Conservation (phyloP, 2,113 vertebrate species). For the Salminus brasiliensis region DNA sequence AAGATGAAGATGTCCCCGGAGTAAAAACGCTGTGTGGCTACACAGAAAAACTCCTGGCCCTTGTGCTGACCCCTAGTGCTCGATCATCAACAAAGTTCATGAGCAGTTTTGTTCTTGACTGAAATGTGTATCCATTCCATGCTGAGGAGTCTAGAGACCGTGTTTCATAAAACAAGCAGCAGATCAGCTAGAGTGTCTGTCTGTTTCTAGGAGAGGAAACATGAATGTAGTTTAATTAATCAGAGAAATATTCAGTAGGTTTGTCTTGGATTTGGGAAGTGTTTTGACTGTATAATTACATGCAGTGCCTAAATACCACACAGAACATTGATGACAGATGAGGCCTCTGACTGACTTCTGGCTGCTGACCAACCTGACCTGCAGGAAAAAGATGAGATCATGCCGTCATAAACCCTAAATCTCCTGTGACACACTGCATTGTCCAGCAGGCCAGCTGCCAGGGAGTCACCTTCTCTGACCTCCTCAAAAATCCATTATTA, state of each 20-base stretch:
- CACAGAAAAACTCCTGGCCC: constrained; percentile 25
- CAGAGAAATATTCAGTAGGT: neutral
- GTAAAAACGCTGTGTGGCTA: constrained; percentile 37
- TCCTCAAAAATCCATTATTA: constrained; percentile 11
- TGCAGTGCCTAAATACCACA: neutral
- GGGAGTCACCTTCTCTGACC: constrained; percentile 49
- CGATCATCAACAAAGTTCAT: neutral
- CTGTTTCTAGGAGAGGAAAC: neutral
- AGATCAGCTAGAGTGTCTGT: neutral
- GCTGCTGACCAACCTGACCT: constrained; percentile 47
- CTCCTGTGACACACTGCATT: constrained; percentile 52
- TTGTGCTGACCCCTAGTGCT: constrained; percentile 16
- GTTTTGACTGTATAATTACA: neutral
- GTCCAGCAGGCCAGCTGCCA: constrained; percentile 47
- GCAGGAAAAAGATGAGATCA: constrained; percentile 47
- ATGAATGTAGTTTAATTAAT: neutral
- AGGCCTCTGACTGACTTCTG: neutral
- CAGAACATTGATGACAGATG: neutral
- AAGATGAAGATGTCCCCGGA: constrained; percentile 47
- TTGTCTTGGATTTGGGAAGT: neutral
- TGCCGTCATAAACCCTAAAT: constrained; percentile 61
- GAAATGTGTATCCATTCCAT: neutral
- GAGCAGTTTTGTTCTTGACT: neutral
- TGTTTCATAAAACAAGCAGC: neutral
- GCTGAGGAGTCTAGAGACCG: neutral